Evolutionary conservation across 2,113 vertebrate genomes (phyloP).

Genomic region (Scolopax mira): DNA sequence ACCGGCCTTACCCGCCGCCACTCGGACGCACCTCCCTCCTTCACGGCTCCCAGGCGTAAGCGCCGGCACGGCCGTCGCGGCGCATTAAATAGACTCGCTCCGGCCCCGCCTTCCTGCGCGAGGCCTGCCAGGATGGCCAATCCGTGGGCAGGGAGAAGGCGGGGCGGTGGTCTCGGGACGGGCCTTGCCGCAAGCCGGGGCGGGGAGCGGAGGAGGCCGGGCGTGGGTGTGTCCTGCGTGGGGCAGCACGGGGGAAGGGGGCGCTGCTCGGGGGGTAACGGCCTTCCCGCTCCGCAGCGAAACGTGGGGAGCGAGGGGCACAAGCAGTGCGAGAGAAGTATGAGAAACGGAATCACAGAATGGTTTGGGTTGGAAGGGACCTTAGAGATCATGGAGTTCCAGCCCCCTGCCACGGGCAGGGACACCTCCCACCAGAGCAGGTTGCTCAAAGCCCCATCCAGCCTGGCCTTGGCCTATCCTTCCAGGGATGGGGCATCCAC

Average conservation of each 20-base stretch:
- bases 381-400: no score
- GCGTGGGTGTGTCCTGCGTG: not conserved
- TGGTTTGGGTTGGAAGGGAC: no score
- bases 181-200: not conserved
- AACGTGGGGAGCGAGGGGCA: not conserved
- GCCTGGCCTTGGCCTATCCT: no score
- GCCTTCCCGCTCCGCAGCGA: not conserved
- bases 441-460: no score
- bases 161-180: not conserved
- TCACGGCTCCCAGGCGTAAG: accelerated
- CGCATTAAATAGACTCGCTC: accelerated
- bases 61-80: accelerated
- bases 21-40: accelerated
- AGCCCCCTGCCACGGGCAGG: no score
- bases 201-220: not conserved
- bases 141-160: not conserved
- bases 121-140: not conserved
- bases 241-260: no score
- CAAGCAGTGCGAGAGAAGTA: not conserved
- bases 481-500: no score
- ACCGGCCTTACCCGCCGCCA: not conserved
- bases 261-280: no score
- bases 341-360: no score
- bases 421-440: no score
- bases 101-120: not conserved